Evolutionary conservation across 2,888 invertebrate species (phyloP).

Genomic region (Chaetoderma sp.): DNA sequence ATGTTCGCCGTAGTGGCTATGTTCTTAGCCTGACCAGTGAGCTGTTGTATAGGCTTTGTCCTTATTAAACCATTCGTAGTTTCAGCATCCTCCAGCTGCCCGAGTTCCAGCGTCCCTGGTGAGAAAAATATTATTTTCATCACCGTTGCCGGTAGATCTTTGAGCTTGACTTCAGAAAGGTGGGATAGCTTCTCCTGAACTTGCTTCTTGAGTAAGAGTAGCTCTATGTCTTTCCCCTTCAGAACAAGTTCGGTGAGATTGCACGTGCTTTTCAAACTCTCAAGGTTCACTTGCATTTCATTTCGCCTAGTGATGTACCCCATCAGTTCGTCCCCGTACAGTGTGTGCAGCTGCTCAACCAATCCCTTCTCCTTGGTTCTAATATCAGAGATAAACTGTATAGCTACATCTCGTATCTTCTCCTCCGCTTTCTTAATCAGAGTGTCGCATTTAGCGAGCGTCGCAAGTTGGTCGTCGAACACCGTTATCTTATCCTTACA

Average conservation of each 20-base stretch:
- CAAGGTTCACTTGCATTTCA: conserved; percentile 63
- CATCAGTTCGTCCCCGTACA: conserved; percentile 67
- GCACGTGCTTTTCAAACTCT: conserved; percentile 68
- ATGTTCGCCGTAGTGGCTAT: conserved; percentile 28
- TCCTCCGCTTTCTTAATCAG: conserved; percentile 66
- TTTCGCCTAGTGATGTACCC: conserved; percentile 60
- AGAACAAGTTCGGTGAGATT: conserved; percentile 69
- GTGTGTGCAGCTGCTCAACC: conserved; percentile 65
- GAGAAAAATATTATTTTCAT: conserved; percentile 60
- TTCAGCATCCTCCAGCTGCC: conserved; percentile 64
- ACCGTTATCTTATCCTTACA: conserved; percentile 64
- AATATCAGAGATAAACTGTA: conserved; percentile 66
- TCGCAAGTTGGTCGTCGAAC: conserved; percentile 61
- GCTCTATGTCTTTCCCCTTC: conserved; percentile 69
- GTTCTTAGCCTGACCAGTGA: conserved; percentile 33
- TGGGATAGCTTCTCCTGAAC: conserved; percentile 67
- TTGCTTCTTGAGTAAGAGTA: conserved; percentile 68
- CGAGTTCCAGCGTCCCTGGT: conserved; percentile 64
- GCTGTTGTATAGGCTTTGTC: conserved; percentile 32
- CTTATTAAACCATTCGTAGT: too few relatives aligned
- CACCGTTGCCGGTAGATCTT: conserved; percentile 60
- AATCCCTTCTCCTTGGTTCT: conserved; percentile 65
- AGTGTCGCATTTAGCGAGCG: conserved; percentile 59
- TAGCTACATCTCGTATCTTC: conserved; percentile 65
- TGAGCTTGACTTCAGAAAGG: conserved; percentile 60